These are phyloP conservation scores for Eurytoma adleriae DNA, from an alignment of 2,888 invertebrate genomes.

Conservation along the genomic window DNA sequence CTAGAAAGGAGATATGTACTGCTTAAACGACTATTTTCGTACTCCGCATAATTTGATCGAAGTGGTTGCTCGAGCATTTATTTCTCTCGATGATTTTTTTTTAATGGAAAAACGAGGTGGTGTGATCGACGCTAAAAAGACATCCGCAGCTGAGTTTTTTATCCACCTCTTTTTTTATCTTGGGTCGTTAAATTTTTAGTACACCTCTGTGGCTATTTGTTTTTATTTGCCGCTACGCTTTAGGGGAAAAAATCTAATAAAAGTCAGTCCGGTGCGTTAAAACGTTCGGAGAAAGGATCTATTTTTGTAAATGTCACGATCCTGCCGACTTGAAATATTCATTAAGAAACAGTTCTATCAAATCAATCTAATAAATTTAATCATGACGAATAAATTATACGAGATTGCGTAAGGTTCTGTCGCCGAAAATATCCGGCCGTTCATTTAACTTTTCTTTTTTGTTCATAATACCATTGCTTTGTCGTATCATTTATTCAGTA, in stretches of 20 bases:
- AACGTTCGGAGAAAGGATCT: constrained; percentile 22
- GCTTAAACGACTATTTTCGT: background rate
- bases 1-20: background rate
- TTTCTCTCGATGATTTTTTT: constrained; percentile 5
- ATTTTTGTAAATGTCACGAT: constrained; percentile 23
- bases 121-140: background rate
- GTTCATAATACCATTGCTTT: too few species aligned
- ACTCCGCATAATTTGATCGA: background rate
- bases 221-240: constrained; percentile 28
- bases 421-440: background rate
- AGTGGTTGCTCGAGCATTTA: too few species aligned
- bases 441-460: background rate
- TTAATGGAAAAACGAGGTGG: background rate
- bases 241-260: constrained; percentile 25
- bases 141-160: background rate
- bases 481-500: too few species aligned
- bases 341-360: constrained; percentile 12
- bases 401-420: background rate
- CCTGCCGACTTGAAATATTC: constrained; percentile 6
- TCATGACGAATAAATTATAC: constrained; percentile 21
- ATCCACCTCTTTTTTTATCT: constrained; percentile 22
- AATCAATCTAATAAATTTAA: constrained; percentile 31
- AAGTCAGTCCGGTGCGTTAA: constrained; percentile 30
- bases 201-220: constrained; percentile 19
- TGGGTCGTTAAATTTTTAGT: constrained; percentile 39